Conservation (phyloP, 2,113 vertebrate genomes). For the Cyprinodon variegatus region DNA sequence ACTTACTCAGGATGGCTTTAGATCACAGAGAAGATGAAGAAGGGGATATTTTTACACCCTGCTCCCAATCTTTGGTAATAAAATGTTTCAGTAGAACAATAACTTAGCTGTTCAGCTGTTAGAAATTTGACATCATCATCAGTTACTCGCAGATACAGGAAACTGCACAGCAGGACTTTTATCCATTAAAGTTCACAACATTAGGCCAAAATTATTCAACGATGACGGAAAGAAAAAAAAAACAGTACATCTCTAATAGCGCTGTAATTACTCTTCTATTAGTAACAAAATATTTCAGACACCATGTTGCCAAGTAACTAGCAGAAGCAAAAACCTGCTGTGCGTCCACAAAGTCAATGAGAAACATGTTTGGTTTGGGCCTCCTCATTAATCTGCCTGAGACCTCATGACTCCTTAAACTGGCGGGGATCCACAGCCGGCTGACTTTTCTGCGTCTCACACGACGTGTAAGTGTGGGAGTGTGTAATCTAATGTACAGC, state of each 20-base stretch:
- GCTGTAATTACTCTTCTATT: slow-evolving; percentile 73
- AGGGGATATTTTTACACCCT: not conserved
- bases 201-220: slow-evolving; percentile 53
- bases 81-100: slow-evolving; percentile 26
- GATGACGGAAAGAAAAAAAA: slow-evolving; percentile 47
- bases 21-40: not conserved
- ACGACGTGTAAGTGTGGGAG: slow-evolving; percentile 20
- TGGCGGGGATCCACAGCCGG: slow-evolving; percentile 59
- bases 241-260: slow-evolving; percentile 64
- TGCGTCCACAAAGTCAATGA: slow-evolving; percentile 70
- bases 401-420: slow-evolving; percentile 65
- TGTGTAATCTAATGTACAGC: slow-evolving; percentile 34
- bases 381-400: slow-evolving; percentile 73
- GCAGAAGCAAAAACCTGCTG: slow-evolving; percentile 63
- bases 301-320: slow-evolving; percentile 60
- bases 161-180: slow-evolving; percentile 36
- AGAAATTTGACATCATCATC: slow-evolving; percentile 15
- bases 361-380: slow-evolving; percentile 72
- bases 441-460: slow-evolving; percentile 45
- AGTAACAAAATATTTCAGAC: slow-evolving; percentile 71
- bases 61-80: not conserved
- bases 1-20: not conserved
- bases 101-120: slow-evolving; percentile 36
- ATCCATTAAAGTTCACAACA: slow-evolving; percentile 15
- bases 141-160: slow-evolving; percentile 32